phyloP scores from a whole-genome alignment of 2,797 vertebrate species.

The Phoebastria nigripes region DNA sequence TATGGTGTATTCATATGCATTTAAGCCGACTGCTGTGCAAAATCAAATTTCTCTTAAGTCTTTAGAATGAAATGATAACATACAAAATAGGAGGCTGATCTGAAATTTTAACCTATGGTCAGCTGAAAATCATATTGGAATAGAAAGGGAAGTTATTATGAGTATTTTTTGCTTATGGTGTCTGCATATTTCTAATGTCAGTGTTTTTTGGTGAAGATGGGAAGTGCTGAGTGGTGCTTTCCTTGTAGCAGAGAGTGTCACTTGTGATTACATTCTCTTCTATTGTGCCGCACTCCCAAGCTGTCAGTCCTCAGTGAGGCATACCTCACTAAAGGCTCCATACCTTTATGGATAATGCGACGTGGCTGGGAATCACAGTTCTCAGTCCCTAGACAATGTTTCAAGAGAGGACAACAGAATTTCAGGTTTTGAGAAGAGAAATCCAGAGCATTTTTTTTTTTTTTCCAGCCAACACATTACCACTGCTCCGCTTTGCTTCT shows the following conservation, averaged over 20 bases:
- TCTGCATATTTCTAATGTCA: background rate
- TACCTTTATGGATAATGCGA: background rate
- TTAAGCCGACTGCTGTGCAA: background rate
- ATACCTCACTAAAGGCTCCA: background rate
- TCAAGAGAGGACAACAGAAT: background rate
- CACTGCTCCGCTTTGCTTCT: background rate
- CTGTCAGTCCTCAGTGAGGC: accelerated
- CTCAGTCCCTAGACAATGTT: background rate
- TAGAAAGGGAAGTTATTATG: background rate
- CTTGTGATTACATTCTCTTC: background rate
- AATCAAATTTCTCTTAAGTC: background rate
- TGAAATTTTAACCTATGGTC: background rate
- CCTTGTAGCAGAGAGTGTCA: background rate
- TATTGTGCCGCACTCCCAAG: background rate
- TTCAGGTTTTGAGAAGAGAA: background rate
- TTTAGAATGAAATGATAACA: background rate
- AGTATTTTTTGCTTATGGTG: background rate
- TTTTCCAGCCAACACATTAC: accelerated
- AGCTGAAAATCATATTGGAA: background rate
- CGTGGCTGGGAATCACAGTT: background rate
- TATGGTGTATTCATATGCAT: background rate
- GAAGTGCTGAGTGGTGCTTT: background rate
- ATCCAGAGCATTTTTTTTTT: background rate
- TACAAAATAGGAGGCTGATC: background rate
- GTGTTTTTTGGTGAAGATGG: background rate